A percentile compares a stretch with the other conserved stretches of the same genome.
phyloP scores from a whole-genome alignment of 2,113 vertebrate genomes.

The Planiliza haematocheilus region DNA sequence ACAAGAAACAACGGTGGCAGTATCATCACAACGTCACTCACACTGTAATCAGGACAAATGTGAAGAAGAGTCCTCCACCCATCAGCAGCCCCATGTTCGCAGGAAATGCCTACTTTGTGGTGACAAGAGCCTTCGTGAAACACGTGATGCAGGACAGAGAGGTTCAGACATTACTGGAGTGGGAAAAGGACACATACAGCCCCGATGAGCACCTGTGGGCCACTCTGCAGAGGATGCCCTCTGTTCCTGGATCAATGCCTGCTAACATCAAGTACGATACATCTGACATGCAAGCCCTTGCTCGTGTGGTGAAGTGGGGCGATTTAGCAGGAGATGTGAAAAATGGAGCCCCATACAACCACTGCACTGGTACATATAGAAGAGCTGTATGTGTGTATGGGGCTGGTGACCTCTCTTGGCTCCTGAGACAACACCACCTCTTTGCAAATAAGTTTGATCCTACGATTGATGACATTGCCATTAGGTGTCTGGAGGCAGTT shows the following conservation, averaged over 20 bases:
- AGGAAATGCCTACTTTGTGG: slow-evolving; percentile 89
- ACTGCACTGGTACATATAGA: slow-evolving; percentile 85
- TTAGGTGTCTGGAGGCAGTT: slow-evolving; percentile 90
- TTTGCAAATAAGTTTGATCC: slow-evolving; percentile 96
- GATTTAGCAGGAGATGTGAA: slow-evolving; percentile 82
- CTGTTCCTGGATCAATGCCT: slow-evolving; percentile 86
- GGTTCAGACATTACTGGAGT: slow-evolving; percentile 83
- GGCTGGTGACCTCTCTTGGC: slow-evolving; percentile 88
- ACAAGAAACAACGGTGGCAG: slow-evolving; percentile 85
- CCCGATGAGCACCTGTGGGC: slow-evolving; percentile 96
- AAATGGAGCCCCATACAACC: slow-evolving; percentile 86
- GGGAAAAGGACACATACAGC: slow-evolving; percentile 93
- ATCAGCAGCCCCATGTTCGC: slow-evolving; percentile 85
- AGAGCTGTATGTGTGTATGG: slow-evolving; percentile 89
- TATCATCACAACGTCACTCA: slow-evolving; percentile 77
- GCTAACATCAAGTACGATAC: slow-evolving; percentile 82
- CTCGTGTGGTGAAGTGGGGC: slow-evolving; percentile 90
- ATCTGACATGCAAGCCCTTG: slow-evolving; percentile 88
- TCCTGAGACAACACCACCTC: slow-evolving; percentile 88
- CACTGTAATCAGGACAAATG: slow-evolving; percentile 48
- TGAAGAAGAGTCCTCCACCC: slow-evolving; percentile 82
- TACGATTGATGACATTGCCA: slow-evolving; percentile 82
- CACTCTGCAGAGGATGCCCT: slow-evolving; percentile 87
- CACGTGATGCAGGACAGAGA: slow-evolving; percentile 80
- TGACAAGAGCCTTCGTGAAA: slow-evolving; percentile 86